Evolutionary conservation across 2,888 invertebrate species (phyloP).

Genomic region (Pharmacophagus antenor): DNA sequence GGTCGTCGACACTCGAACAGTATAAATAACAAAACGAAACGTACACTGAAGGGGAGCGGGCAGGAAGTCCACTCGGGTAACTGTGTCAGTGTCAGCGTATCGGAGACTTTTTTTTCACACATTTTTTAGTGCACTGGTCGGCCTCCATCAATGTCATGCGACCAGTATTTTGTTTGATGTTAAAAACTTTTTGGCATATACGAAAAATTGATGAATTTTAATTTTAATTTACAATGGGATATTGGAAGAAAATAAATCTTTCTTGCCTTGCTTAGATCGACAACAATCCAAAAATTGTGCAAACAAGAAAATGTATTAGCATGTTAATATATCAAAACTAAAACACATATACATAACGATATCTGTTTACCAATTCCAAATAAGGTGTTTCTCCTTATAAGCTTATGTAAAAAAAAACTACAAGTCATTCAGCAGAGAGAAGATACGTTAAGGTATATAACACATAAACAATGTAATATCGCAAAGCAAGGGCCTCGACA

Average conservation of each 20-base stretch:
- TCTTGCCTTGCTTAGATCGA: too few relatives aligned
- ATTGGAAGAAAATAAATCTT: too few relatives aligned
- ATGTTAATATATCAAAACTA: too few relatives aligned
- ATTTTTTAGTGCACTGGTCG: constrained; percentile 37
- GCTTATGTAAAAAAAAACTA: not conserved
- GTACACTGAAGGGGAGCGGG: constrained; percentile 37
- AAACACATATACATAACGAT: too few relatives aligned
- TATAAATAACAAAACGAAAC: constrained; percentile 43
- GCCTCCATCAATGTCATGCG: constrained; percentile 38
- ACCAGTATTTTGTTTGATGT: constrained; percentile 29
- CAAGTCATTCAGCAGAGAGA: not conserved
- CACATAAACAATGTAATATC: constrained; percentile 35
- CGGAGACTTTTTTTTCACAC: constrained; percentile 42
- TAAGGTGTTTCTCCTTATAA: not conserved
- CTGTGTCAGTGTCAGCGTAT: constrained; percentile 74
- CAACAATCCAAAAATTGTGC: too few relatives aligned
- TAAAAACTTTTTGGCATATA: constrained; percentile 22
- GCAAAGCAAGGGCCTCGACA: constrained; percentile 43
- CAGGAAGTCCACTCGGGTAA: constrained; percentile 59
- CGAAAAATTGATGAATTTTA: too few relatives aligned
- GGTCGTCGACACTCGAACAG: constrained; percentile 9
- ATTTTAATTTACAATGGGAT: too few relatives aligned
- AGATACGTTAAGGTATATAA: not conserved
- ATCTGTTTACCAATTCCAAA: too few relatives aligned
- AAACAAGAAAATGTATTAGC: too few relatives aligned